Conservation (phyloP, 1,140 invertebrate species). For the Heliconius himera region DNA sequence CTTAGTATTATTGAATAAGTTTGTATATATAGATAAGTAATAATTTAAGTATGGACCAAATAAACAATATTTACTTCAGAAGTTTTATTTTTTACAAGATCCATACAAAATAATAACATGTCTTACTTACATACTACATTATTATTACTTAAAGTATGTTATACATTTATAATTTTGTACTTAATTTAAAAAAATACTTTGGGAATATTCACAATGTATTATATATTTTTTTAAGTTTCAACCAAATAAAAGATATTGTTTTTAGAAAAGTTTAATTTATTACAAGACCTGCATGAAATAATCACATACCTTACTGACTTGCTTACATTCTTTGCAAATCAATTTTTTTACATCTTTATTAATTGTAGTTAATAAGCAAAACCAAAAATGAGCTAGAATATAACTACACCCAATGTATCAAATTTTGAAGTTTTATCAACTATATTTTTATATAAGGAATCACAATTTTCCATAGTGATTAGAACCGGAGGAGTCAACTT, state of each 20-base stretch:
- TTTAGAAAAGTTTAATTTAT: neutral
- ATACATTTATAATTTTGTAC: too few relatives aligned
- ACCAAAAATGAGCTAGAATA: neutral
- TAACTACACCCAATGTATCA: neutral
- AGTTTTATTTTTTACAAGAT: neutral
- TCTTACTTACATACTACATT: neutral
- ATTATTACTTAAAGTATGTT: neutral
- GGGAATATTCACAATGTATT: too few relatives aligned
- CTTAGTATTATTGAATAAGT: slow-evolving; percentile 56
- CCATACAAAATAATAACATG: neutral
- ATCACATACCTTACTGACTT: neutral
- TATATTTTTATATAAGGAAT: slow-evolving; percentile 41
- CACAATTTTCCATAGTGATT: slow-evolving; percentile 42
- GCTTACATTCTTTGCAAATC: neutral
- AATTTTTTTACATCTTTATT: neutral
- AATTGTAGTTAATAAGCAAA: neutral
- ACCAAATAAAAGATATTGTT: neutral
- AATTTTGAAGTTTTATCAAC: neutral
- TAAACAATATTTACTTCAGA: neutral
- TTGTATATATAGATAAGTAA: slow-evolving; percentile 58
- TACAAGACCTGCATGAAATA: neutral
- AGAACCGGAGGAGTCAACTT: neutral
- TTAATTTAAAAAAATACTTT: too few relatives aligned
- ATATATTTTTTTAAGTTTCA: too few relatives aligned
- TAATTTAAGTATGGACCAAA: slow-evolving; percentile 34